Conservation (phyloP, 2,113 vertebrate species). For the Amia ocellicauda region DNA sequence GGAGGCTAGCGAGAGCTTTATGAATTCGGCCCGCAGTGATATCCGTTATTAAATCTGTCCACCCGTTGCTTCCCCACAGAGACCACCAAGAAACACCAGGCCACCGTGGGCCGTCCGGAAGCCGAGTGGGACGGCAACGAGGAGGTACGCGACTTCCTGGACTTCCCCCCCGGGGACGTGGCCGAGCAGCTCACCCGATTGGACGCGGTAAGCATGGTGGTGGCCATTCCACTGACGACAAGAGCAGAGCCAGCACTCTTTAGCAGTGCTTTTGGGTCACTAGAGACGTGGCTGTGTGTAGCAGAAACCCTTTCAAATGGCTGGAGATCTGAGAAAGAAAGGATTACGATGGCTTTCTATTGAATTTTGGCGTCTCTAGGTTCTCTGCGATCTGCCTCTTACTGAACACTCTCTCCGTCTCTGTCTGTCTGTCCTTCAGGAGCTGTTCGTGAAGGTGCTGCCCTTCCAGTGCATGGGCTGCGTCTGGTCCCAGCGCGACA, state of each 20-base stretch:
- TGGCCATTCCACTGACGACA: too few species aligned
- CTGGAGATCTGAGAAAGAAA: too few species aligned
- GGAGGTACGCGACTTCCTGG: constrained; percentile 59
- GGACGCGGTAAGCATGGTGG: constrained; percentile 77
- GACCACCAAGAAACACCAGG: constrained; percentile 14
- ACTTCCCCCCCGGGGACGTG: constrained; percentile 61
- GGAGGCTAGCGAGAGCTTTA: too few species aligned
- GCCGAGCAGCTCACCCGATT: constrained; percentile 76
- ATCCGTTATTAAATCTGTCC: too few species aligned
- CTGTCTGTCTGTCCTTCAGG: constrained; percentile 44
- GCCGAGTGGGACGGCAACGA: constrained; percentile 35
- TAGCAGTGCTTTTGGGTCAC: too few species aligned
- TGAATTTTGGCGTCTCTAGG: too few species aligned
- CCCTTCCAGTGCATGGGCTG: constrained; percentile 83
- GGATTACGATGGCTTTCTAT: too few species aligned
- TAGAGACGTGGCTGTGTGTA: too few species aligned
- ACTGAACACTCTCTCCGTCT: background rate
- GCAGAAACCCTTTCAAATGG: too few species aligned
- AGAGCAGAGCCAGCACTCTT: too few species aligned
- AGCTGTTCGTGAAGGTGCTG: constrained; percentile 71
- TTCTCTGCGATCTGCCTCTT: too few species aligned
- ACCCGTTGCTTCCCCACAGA: constrained; percentile 21
- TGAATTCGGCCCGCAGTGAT: too few species aligned
- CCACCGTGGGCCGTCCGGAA: constrained; percentile 27
- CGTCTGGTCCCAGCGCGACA: constrained; percentile 84